Conservation (phyloP, 1,140 invertebrate species). For the Hirudo medicinalis region DNA sequence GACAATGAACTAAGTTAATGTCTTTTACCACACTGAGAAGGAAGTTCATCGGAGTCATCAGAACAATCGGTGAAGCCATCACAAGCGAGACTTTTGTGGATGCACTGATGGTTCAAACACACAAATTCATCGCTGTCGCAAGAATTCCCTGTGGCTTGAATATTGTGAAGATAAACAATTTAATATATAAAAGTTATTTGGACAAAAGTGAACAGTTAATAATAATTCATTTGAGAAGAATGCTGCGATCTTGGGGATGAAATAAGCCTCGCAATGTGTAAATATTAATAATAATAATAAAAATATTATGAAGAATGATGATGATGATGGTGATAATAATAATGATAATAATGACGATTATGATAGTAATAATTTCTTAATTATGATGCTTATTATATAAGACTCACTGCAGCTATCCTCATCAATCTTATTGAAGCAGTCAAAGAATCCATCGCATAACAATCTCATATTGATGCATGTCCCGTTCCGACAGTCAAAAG, state of each 20-base stretch:
- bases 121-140: not conserved
- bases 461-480: not conserved
- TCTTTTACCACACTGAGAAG: not conserved
- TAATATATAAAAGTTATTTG: too few relatives aligned
- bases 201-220: too few relatives aligned
- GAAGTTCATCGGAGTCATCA: not conserved
- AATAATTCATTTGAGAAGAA: not conserved
- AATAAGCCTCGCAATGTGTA: too few relatives aligned
- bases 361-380: not conserved
- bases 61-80: not conserved
- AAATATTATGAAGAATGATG: not conserved
- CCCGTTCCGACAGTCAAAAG: not conserved
- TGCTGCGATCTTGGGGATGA: not conserved
- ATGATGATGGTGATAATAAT: not conserved
- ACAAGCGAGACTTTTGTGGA: not conserved
- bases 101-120: constrained; percentile 5
- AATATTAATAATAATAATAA: not conserved
- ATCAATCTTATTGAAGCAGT: too few relatives aligned
- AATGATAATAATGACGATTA: not conserved
- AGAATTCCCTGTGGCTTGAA: too few relatives aligned
- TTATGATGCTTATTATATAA: not conserved
- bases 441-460: not conserved
- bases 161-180: too few relatives aligned
- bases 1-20: not conserved
- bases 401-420: not conserved